Base-by-base conservation (phyloP, 1,140 invertebrate genomes). In the Bombus waltoni region DNA sequence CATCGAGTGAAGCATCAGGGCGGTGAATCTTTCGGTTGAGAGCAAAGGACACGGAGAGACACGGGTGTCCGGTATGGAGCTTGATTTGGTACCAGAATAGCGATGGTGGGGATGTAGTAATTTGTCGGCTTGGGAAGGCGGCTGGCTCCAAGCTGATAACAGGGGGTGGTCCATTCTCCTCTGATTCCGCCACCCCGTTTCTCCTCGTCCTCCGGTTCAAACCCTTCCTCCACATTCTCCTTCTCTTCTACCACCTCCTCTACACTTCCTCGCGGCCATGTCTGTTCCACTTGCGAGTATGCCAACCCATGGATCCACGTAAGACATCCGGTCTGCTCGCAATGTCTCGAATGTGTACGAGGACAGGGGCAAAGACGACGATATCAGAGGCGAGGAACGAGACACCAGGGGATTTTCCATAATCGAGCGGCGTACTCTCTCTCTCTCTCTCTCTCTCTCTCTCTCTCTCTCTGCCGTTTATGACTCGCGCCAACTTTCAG, bases 71-170 rank as follows among this genome's bases (percentile, higher is more conserved):
- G 76, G 74, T 80, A 87, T 65, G 87, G 87, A 85, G 87, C 82
- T 87, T 93, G 92, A 93, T 94, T 94, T 93, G 91, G 88, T 89
- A 88, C 78, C 65, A 66, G 87, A 84, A 86, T 83, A 66, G 83
- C 80, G 87, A 85, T 84, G 88, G 91, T 90, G 89, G 91, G 92
- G 92, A 91, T 90, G 93, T 93, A 94, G 94, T 94, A 94, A 94
- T 94, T 94, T 94, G 94, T 94, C 94, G 93, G 93, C 94, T 94
- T 92, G 93, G 92, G 86, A 91, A 93, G 92, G 90, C 92, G 91
- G 92, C 94, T 94, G 93, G 92, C 86, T 92, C 88, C 89, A 87
- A 91, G 91, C 93, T 94, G 94, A 94, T 94, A 94, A 94, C 94
- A 88, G 91, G 89, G 89, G 91, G 88, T 94, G 94, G 94, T 94